Evolutionary conservation across 2,797 vertebrate species (phyloP).

Genomic region (Trachurus trachurus): DNA sequence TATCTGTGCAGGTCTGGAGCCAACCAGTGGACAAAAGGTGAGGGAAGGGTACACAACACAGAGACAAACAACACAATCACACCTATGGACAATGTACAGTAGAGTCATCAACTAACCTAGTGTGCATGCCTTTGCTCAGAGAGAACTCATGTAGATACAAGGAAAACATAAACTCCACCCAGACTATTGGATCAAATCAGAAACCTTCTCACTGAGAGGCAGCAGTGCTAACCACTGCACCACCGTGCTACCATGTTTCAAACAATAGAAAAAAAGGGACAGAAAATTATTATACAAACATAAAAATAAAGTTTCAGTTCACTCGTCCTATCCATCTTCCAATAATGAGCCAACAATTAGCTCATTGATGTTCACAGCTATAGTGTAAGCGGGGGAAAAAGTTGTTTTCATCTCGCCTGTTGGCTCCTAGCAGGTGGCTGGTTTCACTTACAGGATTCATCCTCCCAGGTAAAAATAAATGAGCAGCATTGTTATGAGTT

Average conservation of each 20-base stretch:
- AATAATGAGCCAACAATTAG: slow-evolving; percentile 31
- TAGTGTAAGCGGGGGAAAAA: not conserved
- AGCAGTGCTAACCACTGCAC: too few species aligned
- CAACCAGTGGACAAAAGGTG: too few species aligned
- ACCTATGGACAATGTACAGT: too few species aligned
- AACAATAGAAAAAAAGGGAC: not conserved
- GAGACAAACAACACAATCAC: too few species aligned
- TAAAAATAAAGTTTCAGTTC: slow-evolving; percentile 9
- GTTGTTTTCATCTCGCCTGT: slow-evolving; percentile 32
- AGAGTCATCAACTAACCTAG: too few species aligned
- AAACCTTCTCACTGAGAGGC: too few species aligned
- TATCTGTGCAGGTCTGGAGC: too few species aligned
- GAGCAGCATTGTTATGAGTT: slow-evolving; percentile 52
- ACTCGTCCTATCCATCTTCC: slow-evolving; percentile 7
- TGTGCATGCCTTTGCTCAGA: too few species aligned
- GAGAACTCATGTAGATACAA: too few species aligned
- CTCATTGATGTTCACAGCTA: not conserved
- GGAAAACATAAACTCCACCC: too few species aligned
- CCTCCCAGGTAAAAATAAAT: slow-evolving; percentile 62
- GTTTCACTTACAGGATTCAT: slow-evolving; percentile 56
- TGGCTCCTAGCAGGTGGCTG: slow-evolving; percentile 47
- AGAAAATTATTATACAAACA: slow-evolving; percentile 7
- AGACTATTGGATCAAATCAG: too few species aligned
- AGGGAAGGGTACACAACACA: too few species aligned
- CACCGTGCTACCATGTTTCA: not conserved